Percentiles rank a stretch among this genome's conserved stretches.
These are phyloP conservation scores for Netelia virgata DNA, from an alignment of 2,888 invertebrate species.

Conservation along the genomic window DNA sequence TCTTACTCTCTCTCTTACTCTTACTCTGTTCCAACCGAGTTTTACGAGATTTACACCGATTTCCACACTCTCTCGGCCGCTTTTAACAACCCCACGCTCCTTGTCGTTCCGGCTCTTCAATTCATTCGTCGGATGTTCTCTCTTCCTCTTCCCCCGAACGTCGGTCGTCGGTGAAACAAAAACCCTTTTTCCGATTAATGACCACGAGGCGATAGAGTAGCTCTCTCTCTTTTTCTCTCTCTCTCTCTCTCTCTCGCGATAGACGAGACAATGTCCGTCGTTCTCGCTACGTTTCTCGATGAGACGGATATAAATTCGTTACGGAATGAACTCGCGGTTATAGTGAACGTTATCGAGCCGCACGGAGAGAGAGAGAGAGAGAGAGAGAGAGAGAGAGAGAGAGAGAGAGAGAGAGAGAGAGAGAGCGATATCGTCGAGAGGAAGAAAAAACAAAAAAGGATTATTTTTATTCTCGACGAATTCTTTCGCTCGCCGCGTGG, in stretches of 20 bases:
- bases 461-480: no score
- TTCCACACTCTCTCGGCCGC: constrained; percentile 75
- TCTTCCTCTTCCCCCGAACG: not conserved
- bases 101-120: constrained; percentile 32
- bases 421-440: not conserved
- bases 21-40: constrained; percentile 57
- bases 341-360: not conserved
- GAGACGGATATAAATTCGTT: constrained; percentile 30
- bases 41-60: constrained; percentile 82
- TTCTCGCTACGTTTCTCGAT: constrained; percentile 5
- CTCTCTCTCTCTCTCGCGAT: no score
- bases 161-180: constrained; percentile 61
- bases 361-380: not conserved
- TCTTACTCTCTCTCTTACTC: constrained; percentile 14
- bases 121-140: constrained; percentile 8
- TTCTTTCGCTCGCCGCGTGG: no score
- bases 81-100: constrained; percentile 71
- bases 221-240: not conserved
- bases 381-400: no score
- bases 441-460: not conserved
- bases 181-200: constrained; percentile 63
- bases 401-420: not conserved
- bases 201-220: constrained; percentile 1
- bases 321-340: not conserved
- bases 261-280: constrained; percentile 36